Evolutionary conservation across 2,797 vertebrate species (phyloP).

Genomic region (Karalla daura): DNA sequence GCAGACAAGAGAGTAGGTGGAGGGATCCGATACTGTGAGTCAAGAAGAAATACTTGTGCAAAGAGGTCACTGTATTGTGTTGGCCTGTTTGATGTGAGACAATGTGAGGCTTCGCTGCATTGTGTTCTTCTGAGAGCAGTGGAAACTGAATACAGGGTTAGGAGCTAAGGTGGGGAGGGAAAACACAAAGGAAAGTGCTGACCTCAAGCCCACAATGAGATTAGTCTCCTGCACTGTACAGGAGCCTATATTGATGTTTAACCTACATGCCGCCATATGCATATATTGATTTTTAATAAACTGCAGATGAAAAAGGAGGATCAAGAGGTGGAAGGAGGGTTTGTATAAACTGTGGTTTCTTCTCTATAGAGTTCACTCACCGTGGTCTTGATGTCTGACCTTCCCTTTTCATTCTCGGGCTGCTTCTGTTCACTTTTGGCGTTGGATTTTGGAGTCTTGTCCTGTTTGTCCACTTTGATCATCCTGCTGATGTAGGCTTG

Average conservation of each 20-base stretch:
- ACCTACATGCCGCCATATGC: neutral
- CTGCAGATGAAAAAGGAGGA: neutral
- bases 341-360: neutral
- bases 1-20: conserved; percentile 22
- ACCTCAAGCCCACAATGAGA: conserved; percentile 19
- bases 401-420: conserved; percentile 83
- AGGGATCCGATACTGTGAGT: conserved; percentile 28
- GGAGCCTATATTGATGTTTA: conserved; percentile 1
- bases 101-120: conserved; percentile 63
- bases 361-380: conserved; percentile 71
- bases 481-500: conserved; percentile 94
- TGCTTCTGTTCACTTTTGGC: conserved; percentile 70
- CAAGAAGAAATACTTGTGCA: conserved; percentile 68
- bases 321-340: neutral
- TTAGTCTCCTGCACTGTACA: neutral
- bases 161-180: conserved; percentile 42
- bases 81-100: conserved; percentile 68
- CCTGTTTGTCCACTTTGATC: conserved; percentile 95
- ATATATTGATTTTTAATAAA: neutral
- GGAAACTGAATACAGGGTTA: conserved; percentile 66
- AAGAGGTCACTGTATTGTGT: conserved; percentile 75
- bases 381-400: conserved; percentile 81
- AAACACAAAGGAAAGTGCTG: conserved; percentile 46
- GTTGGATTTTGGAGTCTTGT: conserved; percentile 86
- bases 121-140: conserved; percentile 63